phyloP scores from a whole-genome alignment of 2,797 vertebrate genomes.

The Leptatherina wallacei region DNA sequence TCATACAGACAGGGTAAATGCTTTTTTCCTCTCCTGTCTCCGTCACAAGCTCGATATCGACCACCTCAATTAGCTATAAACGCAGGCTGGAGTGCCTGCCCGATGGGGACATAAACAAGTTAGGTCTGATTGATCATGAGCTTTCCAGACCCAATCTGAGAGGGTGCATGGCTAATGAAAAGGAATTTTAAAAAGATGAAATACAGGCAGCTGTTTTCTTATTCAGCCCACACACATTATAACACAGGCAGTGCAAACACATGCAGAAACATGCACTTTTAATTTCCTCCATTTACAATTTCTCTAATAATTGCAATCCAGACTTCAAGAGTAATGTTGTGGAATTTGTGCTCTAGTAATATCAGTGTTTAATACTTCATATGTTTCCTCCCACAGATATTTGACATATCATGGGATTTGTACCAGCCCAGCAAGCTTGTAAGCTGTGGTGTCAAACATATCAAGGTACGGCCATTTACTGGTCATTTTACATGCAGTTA shows the following conservation, averaged over 20 bases:
- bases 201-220: constrained; percentile 60
- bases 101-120: constrained; percentile 69
- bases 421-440: constrained; percentile 98
- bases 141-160: constrained; percentile 57
- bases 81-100: constrained; percentile 46
- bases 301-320: constrained; percentile 3
- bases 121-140: constrained; percentile 74
- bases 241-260: constrained; percentile 27
- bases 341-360: constrained; percentile 7
- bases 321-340: constrained; percentile 4
- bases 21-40: constrained; percentile 47
- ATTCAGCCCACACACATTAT: constrained; percentile 52
- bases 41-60: constrained; percentile 63
- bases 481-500: constrained; percentile 29
- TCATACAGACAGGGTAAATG: constrained; percentile 96
- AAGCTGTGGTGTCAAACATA: constrained; percentile 99
- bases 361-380: constrained; percentile 26
- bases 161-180: constrained; percentile 71
- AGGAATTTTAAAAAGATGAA: constrained; percentile 73
- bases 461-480: constrained; percentile 88
- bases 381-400: constrained; percentile 88
- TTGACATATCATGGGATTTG: constrained; percentile 99
- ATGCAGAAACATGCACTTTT: constrained; percentile 19
- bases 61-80: constrained; percentile 58
- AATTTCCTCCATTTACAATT: constrained; percentile 12